Evolutionary conservation across 2,888 invertebrate species (phyloP), one percentile per base, ranked within the genome.

Genomic region (Ommatoiulus sabulosus): DNA sequence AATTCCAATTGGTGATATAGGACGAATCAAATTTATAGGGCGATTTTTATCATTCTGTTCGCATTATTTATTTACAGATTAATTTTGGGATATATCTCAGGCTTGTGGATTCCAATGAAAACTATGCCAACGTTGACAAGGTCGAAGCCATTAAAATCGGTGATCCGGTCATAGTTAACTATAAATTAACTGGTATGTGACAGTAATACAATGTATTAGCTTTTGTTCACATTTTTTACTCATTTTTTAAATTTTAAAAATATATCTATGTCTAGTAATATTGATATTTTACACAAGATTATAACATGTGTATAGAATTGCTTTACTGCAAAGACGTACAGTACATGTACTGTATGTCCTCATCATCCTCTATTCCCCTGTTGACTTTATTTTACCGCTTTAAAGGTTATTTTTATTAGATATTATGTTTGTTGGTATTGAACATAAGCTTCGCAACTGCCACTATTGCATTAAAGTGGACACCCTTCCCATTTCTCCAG

Each of bases 81-180:
- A 43, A 86, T 20, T 86, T 86, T 87, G 87, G 87, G 10, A 63
- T 87, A n/a, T 87, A 87, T 72, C 72, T 86, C 44, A 86, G 86
- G 44, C 44, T 24, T 10, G n/a, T 15, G 24, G 24, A 43, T 24
- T 10, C 24, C 43, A 48, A 17, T 10, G 52, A 12, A 17, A 15
- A 20, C 1, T 15, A 6, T 72, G 44, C 86, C 17, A 8, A 87
- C n/a, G 80, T 80, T 6, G 72, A 12, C n/a, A 24, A 44, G 24
- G 87, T 12, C 63, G 15, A 46, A 12, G n/a, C n/a, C 10, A 43
- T 87, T 44, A 12, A 63, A 87, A 20, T 87, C 10, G 87, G 87
- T 52, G 87, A 87, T 87, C 87, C 87, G 6, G 87, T 87, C 24
- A 12, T 87, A 24, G 43, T 87, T n/a, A 17, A n/a, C 12, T 44